Evolutionary conservation across 2,113 vertebrate species (phyloP).

Genomic region (Lanius ludovicianus): DNA sequence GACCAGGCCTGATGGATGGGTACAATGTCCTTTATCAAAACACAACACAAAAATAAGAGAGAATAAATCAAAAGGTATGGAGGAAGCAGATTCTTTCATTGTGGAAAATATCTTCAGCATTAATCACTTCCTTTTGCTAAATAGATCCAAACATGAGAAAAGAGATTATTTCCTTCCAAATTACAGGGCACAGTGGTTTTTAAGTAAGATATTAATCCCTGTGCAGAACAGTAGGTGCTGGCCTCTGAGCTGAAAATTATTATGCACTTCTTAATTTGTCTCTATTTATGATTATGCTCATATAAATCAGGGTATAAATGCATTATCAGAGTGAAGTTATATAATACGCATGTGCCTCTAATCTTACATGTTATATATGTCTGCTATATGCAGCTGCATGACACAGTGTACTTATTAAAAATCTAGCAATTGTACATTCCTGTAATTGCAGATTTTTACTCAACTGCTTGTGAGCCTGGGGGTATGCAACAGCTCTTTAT

Average conservation of each 20-base stretch:
- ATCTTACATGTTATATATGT: background rate
- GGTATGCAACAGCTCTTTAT: slow-evolving; percentile 21
- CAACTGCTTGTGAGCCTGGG: slow-evolving; percentile 10
- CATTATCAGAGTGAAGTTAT: background rate
- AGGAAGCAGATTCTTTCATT: background rate
- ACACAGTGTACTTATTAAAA: slow-evolving; percentile 29
- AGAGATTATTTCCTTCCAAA: background rate
- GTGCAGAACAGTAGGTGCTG: background rate
- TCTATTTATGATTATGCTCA: background rate
- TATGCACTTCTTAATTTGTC: background rate
- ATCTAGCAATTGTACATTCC: background rate
- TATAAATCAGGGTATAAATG: background rate
- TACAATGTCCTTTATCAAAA: slow-evolving; percentile 12
- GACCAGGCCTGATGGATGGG: background rate
- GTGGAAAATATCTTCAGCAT: background rate
- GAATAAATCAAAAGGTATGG: background rate
- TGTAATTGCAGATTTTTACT: slow-evolving; percentile 11
- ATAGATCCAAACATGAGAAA: background rate
- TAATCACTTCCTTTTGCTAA: background rate
- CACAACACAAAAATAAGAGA: background rate
- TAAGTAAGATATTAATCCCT: background rate
- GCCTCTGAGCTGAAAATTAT: background rate
- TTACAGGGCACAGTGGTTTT: background rate
- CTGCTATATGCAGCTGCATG: background rate
- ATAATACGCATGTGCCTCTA: background rate